phyloP scores from a whole-genome alignment of 2,888 invertebrate genomes.

The Tipula helvola region DNA sequence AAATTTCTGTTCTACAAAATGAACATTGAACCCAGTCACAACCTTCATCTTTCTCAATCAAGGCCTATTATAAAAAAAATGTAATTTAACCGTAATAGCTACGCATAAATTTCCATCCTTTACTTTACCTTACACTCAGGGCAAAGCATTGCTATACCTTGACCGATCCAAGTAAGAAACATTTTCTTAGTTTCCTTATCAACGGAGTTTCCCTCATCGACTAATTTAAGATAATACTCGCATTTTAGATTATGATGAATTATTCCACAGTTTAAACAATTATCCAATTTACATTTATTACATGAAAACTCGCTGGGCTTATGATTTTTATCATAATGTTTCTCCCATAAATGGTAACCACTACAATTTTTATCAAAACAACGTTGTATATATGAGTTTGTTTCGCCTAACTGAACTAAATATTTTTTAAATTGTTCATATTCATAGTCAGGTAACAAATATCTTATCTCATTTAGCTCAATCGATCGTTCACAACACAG shows the following conservation, averaged over 20 bases:
- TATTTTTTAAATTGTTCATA: background rate
- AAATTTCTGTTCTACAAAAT: background rate
- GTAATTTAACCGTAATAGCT: too few species aligned
- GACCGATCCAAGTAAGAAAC: background rate
- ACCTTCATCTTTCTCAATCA: background rate
- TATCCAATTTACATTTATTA: background rate
- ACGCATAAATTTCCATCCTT: too few species aligned
- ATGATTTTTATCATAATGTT: background rate
- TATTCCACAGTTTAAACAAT: background rate
- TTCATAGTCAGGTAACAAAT: background rate
- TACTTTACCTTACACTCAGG: background rate
- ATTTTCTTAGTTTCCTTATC: background rate
- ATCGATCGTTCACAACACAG: background rate
- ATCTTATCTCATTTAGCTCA: background rate
- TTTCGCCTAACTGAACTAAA: background rate
- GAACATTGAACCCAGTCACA: background rate
- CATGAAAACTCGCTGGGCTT: background rate
- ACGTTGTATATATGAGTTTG: background rate
- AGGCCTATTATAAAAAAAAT: background rate
- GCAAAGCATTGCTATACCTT: background rate
- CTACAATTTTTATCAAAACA: background rate
- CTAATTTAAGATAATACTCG: background rate
- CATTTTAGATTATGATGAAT: background rate
- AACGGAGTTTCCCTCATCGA: background rate
- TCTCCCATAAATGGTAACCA: background rate